Evolutionary conservation across 2,113 vertebrate species (phyloP), one percentile per base, ranked within the genome.

Genomic region (Limanda limanda): DNA sequence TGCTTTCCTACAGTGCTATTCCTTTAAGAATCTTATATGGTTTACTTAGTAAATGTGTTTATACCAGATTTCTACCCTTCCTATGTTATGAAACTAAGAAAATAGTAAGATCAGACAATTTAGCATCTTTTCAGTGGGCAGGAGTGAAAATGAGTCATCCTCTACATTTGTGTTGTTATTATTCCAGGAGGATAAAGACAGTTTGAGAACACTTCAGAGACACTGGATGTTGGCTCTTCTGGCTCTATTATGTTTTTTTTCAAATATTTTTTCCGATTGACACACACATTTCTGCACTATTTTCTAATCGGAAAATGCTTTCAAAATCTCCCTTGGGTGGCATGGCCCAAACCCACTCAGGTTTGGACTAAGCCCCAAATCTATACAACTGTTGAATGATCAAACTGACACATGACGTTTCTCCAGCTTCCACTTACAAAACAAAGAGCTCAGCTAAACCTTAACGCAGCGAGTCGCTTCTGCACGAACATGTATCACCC

Each of bases 381-480:
- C 6, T 51, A 4, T 20, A 51, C 48, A 54, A 17, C 15, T 17
- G 6, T 31, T 7, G 17, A 51, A 51, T 51, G 15, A 51, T 51
- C 47, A 51, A 51, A 18, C 17, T 51, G 17, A 18, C 47, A 42
- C 12, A 13, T 42, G 40, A n/a, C 3, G 8, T 54, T 20, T 15
- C 51, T n/a, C n/a, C 51, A 10, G 14, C 55, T 24, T 56, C 13
- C 24, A 25, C 13, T 69, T 55, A n/a, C 12, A 40, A 57, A 24
- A 23, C 5, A 47, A 64, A 55, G 67, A 68, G 60, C 71, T 84
- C 65, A 60, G 57, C 48, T 35, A 76, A 81, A 76, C 67, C 59
- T 83, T 82, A 68, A 77, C 65, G 40, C 62, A 76, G 71, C 52
- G 62, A 3, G 18, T 68, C 3, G 23, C 54, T 81, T 61, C 55